phyloP scores from a whole-genome alignment of 2,113 vertebrate species.

The Anguilla rostrata region DNA sequence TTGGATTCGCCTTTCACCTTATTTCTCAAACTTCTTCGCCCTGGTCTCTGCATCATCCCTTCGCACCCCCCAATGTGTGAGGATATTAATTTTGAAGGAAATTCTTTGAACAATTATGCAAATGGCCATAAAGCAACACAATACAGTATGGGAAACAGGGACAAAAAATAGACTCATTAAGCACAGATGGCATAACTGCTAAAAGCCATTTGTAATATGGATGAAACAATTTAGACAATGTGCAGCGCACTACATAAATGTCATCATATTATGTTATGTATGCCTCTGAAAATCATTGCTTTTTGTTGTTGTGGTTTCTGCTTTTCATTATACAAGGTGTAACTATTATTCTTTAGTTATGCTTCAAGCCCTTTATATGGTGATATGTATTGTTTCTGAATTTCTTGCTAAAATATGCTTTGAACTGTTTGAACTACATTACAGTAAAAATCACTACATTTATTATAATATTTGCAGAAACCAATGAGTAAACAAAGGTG shows the following conservation, averaged over 20 bases:
- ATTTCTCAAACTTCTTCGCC: constrained; percentile 83
- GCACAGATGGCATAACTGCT: constrained; percentile 88
- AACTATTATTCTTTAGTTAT: constrained; percentile 58
- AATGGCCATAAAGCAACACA: constrained; percentile 87
- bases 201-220: constrained; percentile 76
- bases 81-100: constrained; percentile 93
- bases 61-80: constrained; percentile 72
- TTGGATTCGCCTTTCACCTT: constrained; percentile 85
- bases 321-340: constrained; percentile 21
- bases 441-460: background rate
- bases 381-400: background rate
- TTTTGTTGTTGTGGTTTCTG: constrained; percentile 43
- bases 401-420: background rate
- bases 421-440: background rate
- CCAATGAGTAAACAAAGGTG: background rate
- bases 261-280: constrained; percentile 63
- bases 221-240: constrained; percentile 62
- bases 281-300: constrained; percentile 57
- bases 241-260: constrained; percentile 58
- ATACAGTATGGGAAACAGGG: constrained; percentile 87
- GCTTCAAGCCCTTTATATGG: background rate
- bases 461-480: too few species aligned
- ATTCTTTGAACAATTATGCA: constrained; percentile 98
- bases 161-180: constrained; percentile 93
- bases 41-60: constrained; percentile 67